Percentiles rank a stretch among this genome's conserved stretches.
phyloP scores from a whole-genome alignment of 2,797 vertebrate species.

The Microctenopoma stevenorrisi region DNA sequence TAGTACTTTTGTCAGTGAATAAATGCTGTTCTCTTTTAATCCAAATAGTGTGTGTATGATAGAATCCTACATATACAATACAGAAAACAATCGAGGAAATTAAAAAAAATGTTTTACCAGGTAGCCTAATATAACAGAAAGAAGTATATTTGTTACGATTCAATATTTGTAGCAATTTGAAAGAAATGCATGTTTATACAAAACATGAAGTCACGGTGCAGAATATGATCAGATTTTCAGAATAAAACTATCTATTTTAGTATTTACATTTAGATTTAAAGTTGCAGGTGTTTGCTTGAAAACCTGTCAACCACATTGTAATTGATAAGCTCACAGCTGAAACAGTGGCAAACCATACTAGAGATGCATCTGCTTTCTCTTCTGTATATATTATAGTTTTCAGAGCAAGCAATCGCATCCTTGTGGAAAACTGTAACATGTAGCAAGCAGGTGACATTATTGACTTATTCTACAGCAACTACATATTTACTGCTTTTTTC shows the following conservation, averaged over 20 bases:
- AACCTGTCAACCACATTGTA: slow-evolving; percentile 3
- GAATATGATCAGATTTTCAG: background rate
- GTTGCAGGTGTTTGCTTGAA: background rate
- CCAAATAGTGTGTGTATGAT: background rate
- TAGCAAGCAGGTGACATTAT: slow-evolving; percentile 50
- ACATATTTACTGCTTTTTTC: slow-evolving; percentile 16
- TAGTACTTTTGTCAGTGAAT: background rate
- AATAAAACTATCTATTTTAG: background rate
- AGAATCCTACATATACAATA: background rate
- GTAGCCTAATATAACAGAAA: slow-evolving; percentile 6
- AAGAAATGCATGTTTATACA: background rate
- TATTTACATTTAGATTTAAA: slow-evolving; percentile 14
- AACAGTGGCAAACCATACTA: slow-evolving; percentile 25
- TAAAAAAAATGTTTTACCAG: background rate
- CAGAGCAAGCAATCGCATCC: slow-evolving; percentile 38
- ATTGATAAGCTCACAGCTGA: slow-evolving; percentile 3
- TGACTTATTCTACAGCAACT: slow-evolving; percentile 9
- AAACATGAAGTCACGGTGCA: background rate
- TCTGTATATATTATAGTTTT: slow-evolving; percentile 11
- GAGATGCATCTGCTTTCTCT: background rate
- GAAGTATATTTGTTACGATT: slow-evolving; percentile 9
- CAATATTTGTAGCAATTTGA: slow-evolving; percentile 3
- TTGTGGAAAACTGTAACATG: slow-evolving; percentile 33
- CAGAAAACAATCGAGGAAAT: background rate
- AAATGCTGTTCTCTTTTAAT: no score